Base-by-base conservation (phyloP, 2,113 vertebrate genomes). In the Petrocephalus zakoni region DNA sequence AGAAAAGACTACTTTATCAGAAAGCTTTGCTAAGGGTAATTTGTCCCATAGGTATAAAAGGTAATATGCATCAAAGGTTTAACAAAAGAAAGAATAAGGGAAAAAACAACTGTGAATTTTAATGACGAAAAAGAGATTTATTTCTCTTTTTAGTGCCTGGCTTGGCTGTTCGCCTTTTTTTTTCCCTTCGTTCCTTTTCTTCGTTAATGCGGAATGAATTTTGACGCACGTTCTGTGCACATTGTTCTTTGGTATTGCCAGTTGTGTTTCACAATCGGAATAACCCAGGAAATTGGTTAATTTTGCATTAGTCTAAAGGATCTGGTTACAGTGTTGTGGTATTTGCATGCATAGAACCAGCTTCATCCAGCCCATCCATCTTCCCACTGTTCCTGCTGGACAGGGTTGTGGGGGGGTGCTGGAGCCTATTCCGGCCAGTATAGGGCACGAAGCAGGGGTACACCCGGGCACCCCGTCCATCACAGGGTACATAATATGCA, bases 41-140 rank as follows among this genome's bases (percentile, higher is more conserved):
- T 88, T 81, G 68, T 88, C 47, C 87, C 47, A 56, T 51, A 6
- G 51, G 51, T 81, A 55, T 34, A 78, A 82, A 88, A 82, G 78
- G 52, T 84, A 53, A 46, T 47, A 34, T 52, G 75, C 51, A 55
- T 53, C 88, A 83, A 83, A 83, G 78, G 55, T 53, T 58, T 29
- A 56, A 46, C 37, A 81, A 55, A 78, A 88, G 25, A 81, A 29
- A 51, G 10, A 51, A 5, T 25, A 72, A 37, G 22, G 29, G 52
- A 34, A 86, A 55, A 86, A 55, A 86, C 25, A 55, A 37, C 49
- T 19, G 34, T 81, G 52, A 53, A 55, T 53, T 86, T 86, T 49
- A 86, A 55, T 81, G 87, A 42, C 82, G 34, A 81, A 72, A 88
- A 72, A 53, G 8, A 88, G 21, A 34, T 75, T 75, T 37, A 37